A percentile compares a stretch with the other conserved stretches of the same genome.
These are phyloP conservation scores for Stenotaenia linearis DNA, from an alignment of 2,888 invertebrate species.

Conservation along the genomic window DNA sequence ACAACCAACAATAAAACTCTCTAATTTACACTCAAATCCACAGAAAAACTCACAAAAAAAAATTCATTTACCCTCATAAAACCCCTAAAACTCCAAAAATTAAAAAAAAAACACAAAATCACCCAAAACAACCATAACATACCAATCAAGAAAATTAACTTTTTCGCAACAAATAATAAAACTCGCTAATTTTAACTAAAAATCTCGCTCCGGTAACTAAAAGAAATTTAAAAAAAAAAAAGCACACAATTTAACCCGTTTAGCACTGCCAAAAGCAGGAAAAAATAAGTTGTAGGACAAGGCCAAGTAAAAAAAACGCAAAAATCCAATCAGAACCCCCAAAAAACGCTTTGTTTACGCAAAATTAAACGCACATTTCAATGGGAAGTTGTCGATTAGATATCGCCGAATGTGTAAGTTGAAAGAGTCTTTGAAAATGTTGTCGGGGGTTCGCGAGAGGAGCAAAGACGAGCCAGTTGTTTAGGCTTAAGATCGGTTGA, in stretches of 20 bases:
- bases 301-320: background rate
- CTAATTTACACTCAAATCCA: too few species aligned
- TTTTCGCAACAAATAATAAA: background rate
- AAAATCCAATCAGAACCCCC: background rate
- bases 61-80: too few species aligned
- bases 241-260: background rate
- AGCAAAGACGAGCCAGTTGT: background rate
- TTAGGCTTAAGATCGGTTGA: background rate
- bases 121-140: background rate
- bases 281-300: background rate
- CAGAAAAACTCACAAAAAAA: too few species aligned
- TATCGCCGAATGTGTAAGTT: background rate
- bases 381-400: background rate
- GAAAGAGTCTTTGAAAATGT: background rate
- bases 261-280: background rate
- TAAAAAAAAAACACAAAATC: background rate
- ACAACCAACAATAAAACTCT: background rate
- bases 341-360: background rate
- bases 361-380: background rate
- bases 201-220: background rate
- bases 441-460: background rate
- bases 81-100: background rate
- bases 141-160: background rate
- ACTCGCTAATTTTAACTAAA: too few species aligned
- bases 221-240: background rate